Evolutionary conservation across 2,113 vertebrate species (phyloP), one percentile per base, ranked within the genome.

Genomic region (Merops nubicus): DNA sequence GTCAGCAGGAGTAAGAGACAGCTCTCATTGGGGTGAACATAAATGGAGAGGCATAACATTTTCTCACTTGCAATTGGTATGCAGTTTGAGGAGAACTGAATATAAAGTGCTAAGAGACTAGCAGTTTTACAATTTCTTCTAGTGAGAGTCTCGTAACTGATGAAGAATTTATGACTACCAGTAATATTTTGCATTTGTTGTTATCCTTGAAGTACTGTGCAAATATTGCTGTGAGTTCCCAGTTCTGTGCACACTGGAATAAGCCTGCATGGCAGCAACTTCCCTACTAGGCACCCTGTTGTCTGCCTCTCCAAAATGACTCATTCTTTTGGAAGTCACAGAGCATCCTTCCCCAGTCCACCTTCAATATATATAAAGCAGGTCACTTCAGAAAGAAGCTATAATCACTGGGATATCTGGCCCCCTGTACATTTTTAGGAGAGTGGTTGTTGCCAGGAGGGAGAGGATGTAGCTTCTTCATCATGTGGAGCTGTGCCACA

Each of bases 401-500:
- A 38, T 36, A 29, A 57, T 36, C 20, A 26, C 16, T 15, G 3
- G 36, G 57, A 56, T 47, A 43, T 69, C 34, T 50, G 69, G 11
- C 13, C 69, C n/a, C 19, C 40, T 53, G 29, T 29, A 34, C 5
- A 17, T 69, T 80, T 93, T 64, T 74, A 81, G 69, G 73, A 56
- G 23, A 31, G 36, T 2, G 2, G 19, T 22, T 77, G 15, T 45
- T 92, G 33, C 50, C n/a, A 88, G 48, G n/a, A 81, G 45, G 64
- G 22, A 78, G 17, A 77, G 33, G 20, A 60, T 0, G 7, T 22
- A 69, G 48, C 33, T 85, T 12, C n/a, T 64, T 59, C 50, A 31
- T 43, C 1, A 0, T 1, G 1, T 4, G 4, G n/a, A 74, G 29
- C 40, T 33, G 53, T 2, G 5, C 23, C 0, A 0, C 57, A 51